Percentiles rank a stretch among this genome's conserved stretches.
Evolutionary conservation across 2,888 invertebrate genomes (phyloP).

Genomic region (Euclidia mi): DNA sequence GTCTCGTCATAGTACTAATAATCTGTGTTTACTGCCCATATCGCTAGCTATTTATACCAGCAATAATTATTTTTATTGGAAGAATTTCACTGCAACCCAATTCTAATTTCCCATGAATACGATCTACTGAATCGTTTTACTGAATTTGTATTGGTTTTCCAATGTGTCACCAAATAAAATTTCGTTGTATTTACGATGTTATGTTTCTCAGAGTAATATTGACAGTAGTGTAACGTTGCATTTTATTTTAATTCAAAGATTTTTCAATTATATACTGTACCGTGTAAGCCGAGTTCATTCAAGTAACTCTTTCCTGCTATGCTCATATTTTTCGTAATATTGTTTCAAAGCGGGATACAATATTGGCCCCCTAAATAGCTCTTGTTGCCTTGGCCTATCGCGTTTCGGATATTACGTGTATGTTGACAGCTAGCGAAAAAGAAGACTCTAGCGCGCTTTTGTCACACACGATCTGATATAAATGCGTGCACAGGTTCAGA

Average conservation of each 20-base stretch:
- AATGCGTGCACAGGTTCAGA: conserved; percentile 9
- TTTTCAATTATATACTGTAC: too few species aligned
- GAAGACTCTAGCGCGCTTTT: conserved; percentile 21
- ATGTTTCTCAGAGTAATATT: conserved; percentile 3
- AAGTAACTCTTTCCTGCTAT: not conserved
- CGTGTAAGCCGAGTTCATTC: not conserved
- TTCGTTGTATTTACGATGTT: conserved; percentile 19
- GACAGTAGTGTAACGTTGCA: too few species aligned
- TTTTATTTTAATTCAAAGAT: too few species aligned
- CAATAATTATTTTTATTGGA: conserved; percentile 76
- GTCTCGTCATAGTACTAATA: conserved; percentile 67
- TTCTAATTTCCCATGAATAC: conserved; percentile 56
- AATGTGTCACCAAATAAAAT: conserved; percentile 34
- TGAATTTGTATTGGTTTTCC: conserved; percentile 49
- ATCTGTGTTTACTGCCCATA: conserved; percentile 70
- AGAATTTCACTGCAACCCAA: conserved; percentile 65
- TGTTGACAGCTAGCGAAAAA: conserved; percentile 29
- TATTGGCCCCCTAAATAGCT: conserved; percentile 18
- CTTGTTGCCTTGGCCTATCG: conserved; percentile 23
- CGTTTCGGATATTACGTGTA: conserved; percentile 35
- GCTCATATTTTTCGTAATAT: conserved; percentile 1
- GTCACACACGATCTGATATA: conserved; percentile 21
- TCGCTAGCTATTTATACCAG: conserved; percentile 68
- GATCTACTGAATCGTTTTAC: conserved; percentile 46
- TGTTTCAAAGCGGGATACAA: conserved; percentile 12